Evolutionary conservation across 2,797 vertebrate species (phyloP), one percentile per base, ranked within the genome.

Genomic region (Xiphophorus birchmanni): DNA sequence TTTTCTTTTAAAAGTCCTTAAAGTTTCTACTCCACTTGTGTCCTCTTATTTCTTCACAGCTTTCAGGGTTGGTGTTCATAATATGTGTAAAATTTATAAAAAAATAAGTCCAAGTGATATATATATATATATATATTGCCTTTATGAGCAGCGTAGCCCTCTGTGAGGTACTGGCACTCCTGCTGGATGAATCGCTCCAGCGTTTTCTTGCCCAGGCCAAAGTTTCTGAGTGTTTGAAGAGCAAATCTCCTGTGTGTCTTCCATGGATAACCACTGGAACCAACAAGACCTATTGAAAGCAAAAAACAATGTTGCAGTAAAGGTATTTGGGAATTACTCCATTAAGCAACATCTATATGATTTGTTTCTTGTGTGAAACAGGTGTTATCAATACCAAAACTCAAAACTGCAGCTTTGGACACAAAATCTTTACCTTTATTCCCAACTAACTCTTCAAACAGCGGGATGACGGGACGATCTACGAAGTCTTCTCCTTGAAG

Each of bases 181-280:
- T 85, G 84, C 73, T 94, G 91, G 82, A 96, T 92, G 13, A 74
- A 92, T 0, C 76, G 88, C 35, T 96, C 94, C 23, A 94, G 42
- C 2, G 73, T 88, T 48, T 81, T 90, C 76, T 91, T 94, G 7
- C 94, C 96, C 80, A 96, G 0, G 12, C 94, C 92, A 71, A 95
- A 95, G 80, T 94, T 94, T 65, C 88, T 90, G 35, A 96, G 90
- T 0, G 92, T 94, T 4, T 90, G 90, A 42, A 96, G 89, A 6
- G 94, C 90, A 90, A 96, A 96, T 81, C 89, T 92, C 45, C 92
- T 92, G 78, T 95, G 94, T 5, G 91, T 88, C 50, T 76, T 91
- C 96, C 95, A 95, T 0, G 0, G 60, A n/a, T 80, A 60, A 2
- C 94, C 90, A 40, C 88, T 95, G 4, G 92, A 89, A 4, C 80